phyloP scores from a whole-genome alignment of 2,888 invertebrate genomes.

The Callosobruchus maculatus region DNA sequence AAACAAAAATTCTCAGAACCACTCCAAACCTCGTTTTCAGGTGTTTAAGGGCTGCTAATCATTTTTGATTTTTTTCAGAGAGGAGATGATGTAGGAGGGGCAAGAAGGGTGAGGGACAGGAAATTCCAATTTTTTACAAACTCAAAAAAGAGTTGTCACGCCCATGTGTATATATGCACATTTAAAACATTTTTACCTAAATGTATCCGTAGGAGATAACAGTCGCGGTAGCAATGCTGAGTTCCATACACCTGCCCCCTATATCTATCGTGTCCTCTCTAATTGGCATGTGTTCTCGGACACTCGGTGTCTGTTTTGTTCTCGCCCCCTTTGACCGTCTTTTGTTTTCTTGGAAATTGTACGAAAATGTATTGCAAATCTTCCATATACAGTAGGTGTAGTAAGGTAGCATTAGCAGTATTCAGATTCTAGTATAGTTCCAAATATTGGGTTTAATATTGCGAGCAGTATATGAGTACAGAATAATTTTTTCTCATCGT shows the following conservation, averaged over 20 bases:
- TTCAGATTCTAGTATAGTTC: no score
- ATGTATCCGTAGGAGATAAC: background rate
- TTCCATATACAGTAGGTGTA: background rate
- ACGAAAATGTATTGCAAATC: background rate
- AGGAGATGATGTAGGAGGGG: no score
- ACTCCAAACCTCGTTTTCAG: no score
- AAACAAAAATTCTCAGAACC: no score
- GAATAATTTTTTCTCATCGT: no score
- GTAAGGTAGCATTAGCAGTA: background rate
- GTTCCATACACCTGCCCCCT: conserved; percentile 14
- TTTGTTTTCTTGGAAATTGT: background rate
- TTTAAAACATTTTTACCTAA: background rate
- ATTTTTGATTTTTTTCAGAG: no score
- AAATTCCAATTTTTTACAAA: no score
- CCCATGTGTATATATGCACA: background rate
- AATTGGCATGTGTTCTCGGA: conserved; percentile 22
- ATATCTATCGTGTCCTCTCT: conserved; percentile 15
- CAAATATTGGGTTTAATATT: no score
- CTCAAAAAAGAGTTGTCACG: no score
- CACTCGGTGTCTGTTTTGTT: conserved; percentile 26
- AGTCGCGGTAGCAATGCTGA: conserved; percentile 4
- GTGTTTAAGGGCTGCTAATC: no score
- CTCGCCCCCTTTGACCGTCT: conserved; percentile 14
- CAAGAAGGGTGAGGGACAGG: no score
- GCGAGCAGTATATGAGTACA: no score